Conservation (phyloP, 2,888 invertebrate species). For the Hecatera dysodea region DNA sequence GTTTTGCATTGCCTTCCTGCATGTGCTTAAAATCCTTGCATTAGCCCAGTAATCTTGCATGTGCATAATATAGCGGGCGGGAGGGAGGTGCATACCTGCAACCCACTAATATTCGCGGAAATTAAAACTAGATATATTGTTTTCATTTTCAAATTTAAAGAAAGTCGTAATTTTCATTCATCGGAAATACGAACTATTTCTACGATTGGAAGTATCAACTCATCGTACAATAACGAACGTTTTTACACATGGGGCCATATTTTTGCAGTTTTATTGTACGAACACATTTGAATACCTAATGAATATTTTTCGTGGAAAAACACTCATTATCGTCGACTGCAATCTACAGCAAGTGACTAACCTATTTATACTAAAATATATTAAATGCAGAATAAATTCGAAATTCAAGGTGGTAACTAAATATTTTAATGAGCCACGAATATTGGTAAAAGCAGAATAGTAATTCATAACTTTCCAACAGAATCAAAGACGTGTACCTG, state of each 20-base stretch:
- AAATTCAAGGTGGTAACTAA: slow-evolving; percentile 17
- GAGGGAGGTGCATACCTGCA: too few species aligned
- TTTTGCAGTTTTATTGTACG: slow-evolving; percentile 22
- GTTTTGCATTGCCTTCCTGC: too few species aligned
- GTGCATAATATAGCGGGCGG: too few species aligned
- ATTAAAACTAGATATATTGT: too few species aligned
- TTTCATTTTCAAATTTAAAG: too few species aligned
- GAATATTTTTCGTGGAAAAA: slow-evolving; percentile 78
- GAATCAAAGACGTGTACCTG: too few species aligned
- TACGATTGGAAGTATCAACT: background rate
- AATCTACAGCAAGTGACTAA: slow-evolving; percentile 76
- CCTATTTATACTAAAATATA: slow-evolving; percentile 68
- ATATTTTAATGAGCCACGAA: background rate
- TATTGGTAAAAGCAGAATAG: background rate
- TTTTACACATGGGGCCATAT: slow-evolving; percentile 13
- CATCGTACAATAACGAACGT: background rate
- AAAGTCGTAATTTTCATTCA: background rate
- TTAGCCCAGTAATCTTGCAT: too few species aligned
- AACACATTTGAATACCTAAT: slow-evolving; percentile 50
- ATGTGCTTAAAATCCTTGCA: too few species aligned
- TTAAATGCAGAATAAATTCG: slow-evolving; percentile 65
- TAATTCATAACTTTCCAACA: background rate
- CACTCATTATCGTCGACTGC: slow-evolving; percentile 79
- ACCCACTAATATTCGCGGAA: too few species aligned
- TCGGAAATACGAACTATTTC: background rate